Percentiles rank a stretch among this genome's conserved stretches.
These are phyloP conservation scores for Trissolcus brochymenae DNA, from an alignment of 2,888 invertebrate genomes.

Conservation along the genomic window DNA sequence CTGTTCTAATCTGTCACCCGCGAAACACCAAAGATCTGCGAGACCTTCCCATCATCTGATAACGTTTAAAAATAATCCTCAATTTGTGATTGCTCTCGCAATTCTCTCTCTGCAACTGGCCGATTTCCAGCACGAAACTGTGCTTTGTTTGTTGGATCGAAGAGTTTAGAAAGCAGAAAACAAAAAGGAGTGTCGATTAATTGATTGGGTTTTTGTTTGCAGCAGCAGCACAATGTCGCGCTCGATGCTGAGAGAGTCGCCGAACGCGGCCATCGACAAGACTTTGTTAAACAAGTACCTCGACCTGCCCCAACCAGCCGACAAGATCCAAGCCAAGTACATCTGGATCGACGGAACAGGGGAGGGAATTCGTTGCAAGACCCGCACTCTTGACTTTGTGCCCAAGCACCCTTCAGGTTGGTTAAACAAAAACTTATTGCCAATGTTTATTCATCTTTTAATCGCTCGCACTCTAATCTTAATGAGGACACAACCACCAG, in stretches of 20 bases:
- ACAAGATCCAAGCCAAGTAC: constrained; percentile 90
- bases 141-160: neutral
- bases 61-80: constrained; percentile 1
- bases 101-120: constrained; percentile 22
- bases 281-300: constrained; percentile 84
- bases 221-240: constrained; percentile 70
- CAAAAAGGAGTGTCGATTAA: too few relatives aligned
- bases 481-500: too few relatives aligned
- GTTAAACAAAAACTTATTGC: constrained; percentile 6
- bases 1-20: too few relatives aligned
- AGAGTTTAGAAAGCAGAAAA: too few relatives aligned
- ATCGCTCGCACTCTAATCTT: too few relatives aligned
- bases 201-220: constrained; percentile 19
- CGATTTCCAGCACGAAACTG: constrained; percentile 17
- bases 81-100: constrained; percentile 16
- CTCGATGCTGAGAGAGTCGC: constrained; percentile 82
- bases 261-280: constrained; percentile 89
- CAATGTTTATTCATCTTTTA: too few relatives aligned
- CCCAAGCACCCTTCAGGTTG: constrained; percentile 86
- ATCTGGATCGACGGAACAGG: constrained; percentile 97
- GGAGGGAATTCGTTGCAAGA: constrained; percentile 91
- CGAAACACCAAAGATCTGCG: too few relatives aligned
- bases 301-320: constrained; percentile 86
- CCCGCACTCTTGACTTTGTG: constrained; percentile 89
- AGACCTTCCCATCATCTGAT: too few relatives aligned